Evolutionary conservation across 2,888 invertebrate genomes (phyloP), one percentile per base, ranked within the genome.

Genomic region (Uropetala carovei): DNA sequence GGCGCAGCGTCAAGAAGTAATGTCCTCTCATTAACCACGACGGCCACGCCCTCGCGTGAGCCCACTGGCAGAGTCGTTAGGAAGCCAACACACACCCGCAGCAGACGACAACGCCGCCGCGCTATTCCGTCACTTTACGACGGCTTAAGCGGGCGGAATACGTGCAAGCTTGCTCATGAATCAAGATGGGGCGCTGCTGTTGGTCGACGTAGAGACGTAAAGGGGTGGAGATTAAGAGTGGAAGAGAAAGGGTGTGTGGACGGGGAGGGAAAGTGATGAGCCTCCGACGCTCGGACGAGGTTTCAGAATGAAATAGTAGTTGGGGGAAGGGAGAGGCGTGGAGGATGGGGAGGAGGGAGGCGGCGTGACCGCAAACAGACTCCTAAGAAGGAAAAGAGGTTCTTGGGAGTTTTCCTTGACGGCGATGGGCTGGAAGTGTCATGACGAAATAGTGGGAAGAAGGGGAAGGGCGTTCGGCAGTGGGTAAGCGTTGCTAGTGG

Each of bases 101-200:
- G 9, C 68, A 68, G 68, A 68, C 68, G 68, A 18, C 18, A 22
- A 68, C 22, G 18, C 68, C 68, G 13, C 68, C 68, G 10, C 9
- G 22, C 14, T n/a, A 64, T 64, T 43, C 43, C 64, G 68, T 68
- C 68, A 68, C 68, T 68, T 68, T 68, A 68, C 68, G 68, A 68
- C 68, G n/a, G 68, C 68, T 68, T 68, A 68, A 68, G 68, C 68
- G 68, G 68, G 9, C n/a, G 68, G 68, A n/a, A 22, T 68, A 68
- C 68, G 68, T 68, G 68, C n/a, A 22, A n/a, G n/a, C 68, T 68
- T 68, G 68, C 68, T 22, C n/a, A 68, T 68, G 68, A 68, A 68
- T 68, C 68, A 68, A 68, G n/a, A 8, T 3, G 43, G 43, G 43
- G 43, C 43, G 43, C 43, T n/a, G 43, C 43, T 43, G 43, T 43